Percentiles rank a stretch among this genome's conserved stretches.
Evolutionary conservation across 2,888 invertebrate species (phyloP).

Genomic region (Sinopyrophorus schimmeli): DNA sequence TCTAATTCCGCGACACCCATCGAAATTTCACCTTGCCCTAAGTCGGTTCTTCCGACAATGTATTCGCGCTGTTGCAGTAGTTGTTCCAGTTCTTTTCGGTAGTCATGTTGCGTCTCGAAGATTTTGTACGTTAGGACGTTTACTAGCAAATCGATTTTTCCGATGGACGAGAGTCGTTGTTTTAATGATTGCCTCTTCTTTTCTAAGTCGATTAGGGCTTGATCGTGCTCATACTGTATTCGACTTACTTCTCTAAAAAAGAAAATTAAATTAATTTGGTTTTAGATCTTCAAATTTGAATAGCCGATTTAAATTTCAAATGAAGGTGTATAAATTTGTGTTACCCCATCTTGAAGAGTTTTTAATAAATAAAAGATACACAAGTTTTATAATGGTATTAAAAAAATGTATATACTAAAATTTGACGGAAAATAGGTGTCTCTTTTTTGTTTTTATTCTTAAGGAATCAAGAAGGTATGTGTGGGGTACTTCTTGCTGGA

Average conservation of each 20-base stretch:
- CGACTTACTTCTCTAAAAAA: conserved; percentile 32
- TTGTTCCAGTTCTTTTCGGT: conserved; percentile 39
- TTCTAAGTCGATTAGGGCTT: conserved; percentile 27
- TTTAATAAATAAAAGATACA: too few relatives aligned
- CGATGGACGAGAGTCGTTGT: conserved; percentile 30
- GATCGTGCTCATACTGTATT: conserved; percentile 36
- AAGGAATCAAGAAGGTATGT: too few relatives aligned
- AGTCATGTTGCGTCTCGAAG: conserved; percentile 43
- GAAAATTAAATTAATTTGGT: too few relatives aligned
- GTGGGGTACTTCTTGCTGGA: too few relatives aligned
- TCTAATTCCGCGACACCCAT: conserved; percentile 37
- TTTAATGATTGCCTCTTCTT: conserved; percentile 26
- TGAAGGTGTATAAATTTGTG: too few relatives aligned
- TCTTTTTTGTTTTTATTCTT: too few relatives aligned
- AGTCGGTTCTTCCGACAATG: conserved; percentile 30
- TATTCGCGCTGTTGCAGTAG: conserved; percentile 38
- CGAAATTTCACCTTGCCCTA: conserved; percentile 26
- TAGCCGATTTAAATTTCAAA: too few relatives aligned
- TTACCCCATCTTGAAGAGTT: too few relatives aligned
- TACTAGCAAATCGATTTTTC: conserved; percentile 44
- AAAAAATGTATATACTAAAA: too few relatives aligned
- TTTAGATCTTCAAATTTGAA: too few relatives aligned
- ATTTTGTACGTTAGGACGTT: conserved; percentile 45
- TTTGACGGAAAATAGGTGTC: too few relatives aligned
- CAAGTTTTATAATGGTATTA: too few relatives aligned